phyloP scores from a whole-genome alignment of 1,140 invertebrate genomes.

The Reticulitermes speratus region DNA sequence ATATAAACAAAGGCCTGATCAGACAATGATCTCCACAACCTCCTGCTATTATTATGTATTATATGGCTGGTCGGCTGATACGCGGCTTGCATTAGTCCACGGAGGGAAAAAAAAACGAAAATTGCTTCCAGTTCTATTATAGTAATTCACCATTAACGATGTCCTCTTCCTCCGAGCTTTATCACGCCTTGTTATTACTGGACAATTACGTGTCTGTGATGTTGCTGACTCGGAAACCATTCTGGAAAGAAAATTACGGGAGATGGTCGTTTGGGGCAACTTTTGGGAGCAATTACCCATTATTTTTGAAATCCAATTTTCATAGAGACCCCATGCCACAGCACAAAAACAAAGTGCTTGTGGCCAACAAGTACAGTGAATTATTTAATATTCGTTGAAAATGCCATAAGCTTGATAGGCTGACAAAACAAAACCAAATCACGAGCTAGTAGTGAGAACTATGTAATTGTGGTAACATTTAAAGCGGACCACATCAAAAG shows the following conservation, averaged over 20 bases:
- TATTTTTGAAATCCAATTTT: not conserved
- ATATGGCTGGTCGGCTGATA: not conserved
- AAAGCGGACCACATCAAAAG: too few species aligned
- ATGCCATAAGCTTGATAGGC: too few species aligned
- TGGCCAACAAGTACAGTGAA: too few species aligned
- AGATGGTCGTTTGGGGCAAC: not conserved
- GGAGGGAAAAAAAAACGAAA: not conserved
- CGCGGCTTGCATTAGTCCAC: not conserved
- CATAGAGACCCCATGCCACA: not conserved
- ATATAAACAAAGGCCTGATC: not conserved
- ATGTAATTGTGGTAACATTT: too few species aligned
- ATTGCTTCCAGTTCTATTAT: not conserved
- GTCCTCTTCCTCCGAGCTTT: not conserved
- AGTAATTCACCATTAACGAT: not conserved
- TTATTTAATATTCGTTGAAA: too few species aligned
- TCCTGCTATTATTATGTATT: not conserved
- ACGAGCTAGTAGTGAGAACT: too few species aligned
- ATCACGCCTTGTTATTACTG: not conserved
- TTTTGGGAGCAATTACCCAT: not conserved
- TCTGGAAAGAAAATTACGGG: not conserved
- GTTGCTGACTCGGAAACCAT: conserved; percentile 22
- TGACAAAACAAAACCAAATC: too few species aligned
- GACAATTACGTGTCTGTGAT: not conserved
- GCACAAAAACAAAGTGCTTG: too few species aligned
- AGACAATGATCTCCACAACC: not conserved